phyloP scores from a whole-genome alignment of 2,797 vertebrate genomes.

The Aeoliscus strigatus region DNA sequence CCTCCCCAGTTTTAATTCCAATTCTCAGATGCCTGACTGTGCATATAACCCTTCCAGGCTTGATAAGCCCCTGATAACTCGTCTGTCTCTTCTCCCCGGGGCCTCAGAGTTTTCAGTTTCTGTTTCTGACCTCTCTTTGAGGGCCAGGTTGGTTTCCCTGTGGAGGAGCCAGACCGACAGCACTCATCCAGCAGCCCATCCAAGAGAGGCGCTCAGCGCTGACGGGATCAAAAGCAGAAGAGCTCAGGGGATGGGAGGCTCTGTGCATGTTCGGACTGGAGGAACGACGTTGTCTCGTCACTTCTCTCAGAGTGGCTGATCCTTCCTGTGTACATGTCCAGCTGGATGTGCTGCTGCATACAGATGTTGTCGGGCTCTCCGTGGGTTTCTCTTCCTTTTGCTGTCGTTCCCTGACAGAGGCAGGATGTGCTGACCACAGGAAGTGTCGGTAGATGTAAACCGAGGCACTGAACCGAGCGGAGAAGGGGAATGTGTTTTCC shows the following conservation, averaged over 20 bases:
- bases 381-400: constrained; percentile 10
- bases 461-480: constrained; percentile 28
- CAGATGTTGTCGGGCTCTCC: constrained; percentile 16
- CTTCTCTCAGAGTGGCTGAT: background rate
- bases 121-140: constrained; percentile 57
- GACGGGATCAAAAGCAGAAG: constrained; percentile 54
- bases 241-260: constrained; percentile 42
- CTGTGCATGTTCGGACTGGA: constrained; percentile 40
- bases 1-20: constrained; percentile 46
- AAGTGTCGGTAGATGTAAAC: constrained; percentile 36
- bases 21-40: constrained; percentile 55
- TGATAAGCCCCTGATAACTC: constrained; percentile 59
- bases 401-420: constrained; percentile 25
- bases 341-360: constrained; percentile 24
- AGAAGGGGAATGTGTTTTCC: constrained; percentile 23
- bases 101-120: constrained; percentile 38
- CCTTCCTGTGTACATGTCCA: constrained; percentile 18
- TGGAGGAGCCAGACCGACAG: constrained; percentile 44
- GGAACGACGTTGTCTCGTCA: constrained; percentile 8
- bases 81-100: constrained; percentile 40
- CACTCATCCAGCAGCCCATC: constrained; percentile 51
- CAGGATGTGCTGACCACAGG: constrained; percentile 28
- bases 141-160: constrained; percentile 49
- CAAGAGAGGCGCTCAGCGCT: constrained; percentile 41
- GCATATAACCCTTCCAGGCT: constrained; percentile 44